Evolutionary conservation across 1,140 invertebrate genomes (phyloP).

Genomic region (Parapsyche elsis): DNA sequence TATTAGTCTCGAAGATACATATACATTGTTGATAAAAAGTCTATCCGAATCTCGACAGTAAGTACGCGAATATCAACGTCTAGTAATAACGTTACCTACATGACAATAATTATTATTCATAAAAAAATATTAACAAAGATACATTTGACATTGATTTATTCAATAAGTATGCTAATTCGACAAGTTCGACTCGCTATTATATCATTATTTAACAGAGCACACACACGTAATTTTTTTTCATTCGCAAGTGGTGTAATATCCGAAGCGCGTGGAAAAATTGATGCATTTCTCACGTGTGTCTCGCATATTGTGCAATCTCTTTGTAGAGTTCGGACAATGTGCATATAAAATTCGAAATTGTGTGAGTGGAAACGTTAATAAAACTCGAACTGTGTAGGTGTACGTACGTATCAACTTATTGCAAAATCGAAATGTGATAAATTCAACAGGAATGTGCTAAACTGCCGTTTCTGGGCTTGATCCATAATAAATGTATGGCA

Average conservation of each 20-base stretch:
- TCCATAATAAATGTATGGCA: not conserved
- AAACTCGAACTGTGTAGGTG: not conserved
- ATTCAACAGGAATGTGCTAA: conserved; percentile 9
- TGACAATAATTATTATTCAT: too few relatives aligned
- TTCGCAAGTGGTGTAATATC: not conserved
- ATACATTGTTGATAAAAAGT: too few relatives aligned
- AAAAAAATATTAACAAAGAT: too few relatives aligned
- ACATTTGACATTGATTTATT: not conserved
- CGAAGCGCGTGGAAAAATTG: not conserved
- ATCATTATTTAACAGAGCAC: not conserved
- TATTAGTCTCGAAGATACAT: too few relatives aligned
- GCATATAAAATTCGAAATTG: not conserved
- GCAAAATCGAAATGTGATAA: conserved; percentile 28
- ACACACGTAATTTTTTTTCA: not conserved
- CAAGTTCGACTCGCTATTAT: not conserved
- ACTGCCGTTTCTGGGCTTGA: conserved; percentile 10
- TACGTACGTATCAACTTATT: not conserved
- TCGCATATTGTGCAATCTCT: not conserved
- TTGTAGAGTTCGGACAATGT: too few relatives aligned
- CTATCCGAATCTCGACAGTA: too few relatives aligned
- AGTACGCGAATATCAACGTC: too few relatives aligned
- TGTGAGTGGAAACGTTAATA: not conserved
- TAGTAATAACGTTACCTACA: too few relatives aligned
- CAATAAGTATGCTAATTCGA: not conserved
- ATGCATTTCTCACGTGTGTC: conserved; percentile 3